Base-by-base conservation (phyloP, 2,888 invertebrate genomes). In the Himalopsyche anomala region DNA sequence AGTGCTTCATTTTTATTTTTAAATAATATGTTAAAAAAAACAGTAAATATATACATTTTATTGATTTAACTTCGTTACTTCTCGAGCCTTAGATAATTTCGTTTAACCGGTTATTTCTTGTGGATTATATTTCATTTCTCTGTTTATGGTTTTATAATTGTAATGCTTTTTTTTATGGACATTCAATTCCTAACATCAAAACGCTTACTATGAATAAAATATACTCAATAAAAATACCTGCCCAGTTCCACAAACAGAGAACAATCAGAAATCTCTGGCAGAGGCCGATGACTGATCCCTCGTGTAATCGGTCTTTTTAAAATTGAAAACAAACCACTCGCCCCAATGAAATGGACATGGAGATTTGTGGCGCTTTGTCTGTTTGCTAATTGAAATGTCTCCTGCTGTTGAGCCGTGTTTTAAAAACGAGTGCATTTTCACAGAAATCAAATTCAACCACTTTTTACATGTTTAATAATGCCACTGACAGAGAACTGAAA, bases 331-430 rank as follows among this genome's bases (percentile, higher is more conserved):
- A 40, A 45, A 45, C 82, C 36, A 36, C 42, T 81, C 69, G 11
- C 81, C 80, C 80, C 28, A 74, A 55, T 28, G 55, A 85, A 56
- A 85, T 17, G 69, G 74, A 51, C 79, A 74, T 74, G 74, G 74
- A 74, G 74, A 74, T 74, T 74, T 74, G 74, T 74, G 74, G 85
- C 38, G 81, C 84, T 84, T 80, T 74, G 85, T 82, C 36, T 74
- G 38, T 19, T 55, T 62, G 85, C 81, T 85, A 85, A 85, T 85
- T 81, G 84, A 85, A 85, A 85, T 85, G 85, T 85, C 74, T 85
- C 69, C 45, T 81, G 51, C 79, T 80, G 55, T 51, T 19, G 69
- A 42, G 36, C 56, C 62, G 6, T 74, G 15, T 83, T 83, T 83
- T 55, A 40, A n/a, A 82, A 36, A 55, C 82, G 74, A 74, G 36